These are phyloP conservation scores for Atractosteus spatula DNA, from an alignment of 2,113 vertebrate genomes.

Conservation along the genomic window DNA sequence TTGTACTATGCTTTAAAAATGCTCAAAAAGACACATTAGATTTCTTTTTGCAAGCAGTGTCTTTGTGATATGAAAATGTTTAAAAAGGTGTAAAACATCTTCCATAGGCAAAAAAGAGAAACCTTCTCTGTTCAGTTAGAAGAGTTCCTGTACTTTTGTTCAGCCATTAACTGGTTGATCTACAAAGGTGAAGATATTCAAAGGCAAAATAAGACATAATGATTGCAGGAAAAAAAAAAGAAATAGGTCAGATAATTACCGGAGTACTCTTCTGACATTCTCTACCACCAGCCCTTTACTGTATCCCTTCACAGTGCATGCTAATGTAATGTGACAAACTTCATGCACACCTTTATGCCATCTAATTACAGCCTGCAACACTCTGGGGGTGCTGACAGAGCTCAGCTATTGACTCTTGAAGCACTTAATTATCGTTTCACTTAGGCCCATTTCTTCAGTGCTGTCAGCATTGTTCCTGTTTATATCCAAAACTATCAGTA, in stretches of 20 bases:
- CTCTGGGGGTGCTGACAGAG: constrained; percentile 70
- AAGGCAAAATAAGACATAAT: constrained; percentile 7
- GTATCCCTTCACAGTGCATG: constrained; percentile 53
- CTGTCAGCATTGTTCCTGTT: constrained; percentile 78
- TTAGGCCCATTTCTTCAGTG: constrained; percentile 69
- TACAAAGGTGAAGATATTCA: not conserved
- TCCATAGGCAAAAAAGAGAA: too few relatives aligned
- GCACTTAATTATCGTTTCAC: constrained; percentile 85
- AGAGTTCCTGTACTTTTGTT: too few relatives aligned
- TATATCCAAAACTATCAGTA: constrained; percentile 37
- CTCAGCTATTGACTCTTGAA: constrained; percentile 83
- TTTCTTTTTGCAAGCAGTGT: too few relatives aligned
- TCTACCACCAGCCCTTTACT: constrained; percentile 1
- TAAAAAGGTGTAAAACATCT: too few relatives aligned
- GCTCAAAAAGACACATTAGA: too few relatives aligned
- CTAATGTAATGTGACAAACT: constrained; percentile 79
- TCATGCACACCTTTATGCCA: constrained; percentile 73
- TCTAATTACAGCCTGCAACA: constrained; percentile 82
- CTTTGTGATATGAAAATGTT: too few relatives aligned
- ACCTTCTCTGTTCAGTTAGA: too few relatives aligned
- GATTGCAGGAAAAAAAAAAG: not conserved
- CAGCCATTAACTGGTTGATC: not conserved
- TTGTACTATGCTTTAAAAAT: too few relatives aligned
- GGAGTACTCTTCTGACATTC: constrained; percentile 21
- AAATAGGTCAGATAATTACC: constrained; percentile 30